Evolutionary conservation across 2,113 vertebrate genomes (phyloP), one percentile per base, ranked within the genome.

Genomic region (Bagarius yarrelli): DNA sequence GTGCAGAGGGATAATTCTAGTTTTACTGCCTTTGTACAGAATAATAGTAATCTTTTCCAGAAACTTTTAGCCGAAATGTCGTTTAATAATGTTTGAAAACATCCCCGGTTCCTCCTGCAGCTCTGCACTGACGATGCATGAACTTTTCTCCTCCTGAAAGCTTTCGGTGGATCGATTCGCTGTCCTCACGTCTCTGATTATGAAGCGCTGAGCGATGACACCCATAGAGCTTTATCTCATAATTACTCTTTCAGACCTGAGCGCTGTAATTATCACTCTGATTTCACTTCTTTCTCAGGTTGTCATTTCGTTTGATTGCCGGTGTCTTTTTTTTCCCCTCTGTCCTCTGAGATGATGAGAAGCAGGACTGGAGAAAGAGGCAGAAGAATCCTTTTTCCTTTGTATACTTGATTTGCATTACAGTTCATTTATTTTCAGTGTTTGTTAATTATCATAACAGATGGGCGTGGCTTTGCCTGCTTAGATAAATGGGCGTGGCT

Each of bases 281-380:
- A 77, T 80, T 82, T 77, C 76, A 32, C 63, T 84, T 44, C 67
- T 84, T 83, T 81, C 80, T 82, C 56, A 80, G 82, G 80, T 82
- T 81, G 82, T 73, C 80, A 53, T 80, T 86, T 81, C 76, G 57
- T 79, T 78, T 80, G 80, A 83, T 86, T 83, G 79, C 78, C 60
- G 78, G 27, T 25, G 14, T 73, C 69, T 30, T 72, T 21, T 30
- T 44, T 69, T 3, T 40, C 55, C 79, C 61, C 53, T 64, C 34
- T 80, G 40, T 27, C 19, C 63, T 75, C 44, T 66, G 83, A 81
- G 83, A 84, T 79, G 69, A 30, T 1, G 47, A 52, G 13, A 3
- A 55, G 53, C 18, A 19, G 53, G 18, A 55, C 2, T 16, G 19
- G 4, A 21, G 18, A 21, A 21, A 55, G 5, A 19, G 4, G 36